Evolutionary conservation across 2,888 invertebrate species (phyloP).

Genomic region (Meta bourneti): DNA sequence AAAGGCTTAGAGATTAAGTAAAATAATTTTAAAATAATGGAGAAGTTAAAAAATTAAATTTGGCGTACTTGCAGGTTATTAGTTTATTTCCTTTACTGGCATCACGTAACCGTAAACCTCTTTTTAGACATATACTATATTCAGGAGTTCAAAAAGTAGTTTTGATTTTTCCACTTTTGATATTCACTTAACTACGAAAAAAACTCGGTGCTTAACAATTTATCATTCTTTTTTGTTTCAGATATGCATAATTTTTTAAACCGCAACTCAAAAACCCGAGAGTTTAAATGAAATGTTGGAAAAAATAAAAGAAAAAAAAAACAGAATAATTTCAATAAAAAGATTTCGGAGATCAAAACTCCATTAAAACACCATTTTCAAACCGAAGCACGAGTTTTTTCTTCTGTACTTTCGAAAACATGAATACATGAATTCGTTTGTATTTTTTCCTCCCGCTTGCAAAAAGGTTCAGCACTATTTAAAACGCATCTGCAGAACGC

Average conservation of each 20-base stretch:
- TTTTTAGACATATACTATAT: neutral
- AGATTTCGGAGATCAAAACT: slow-evolving; percentile 48
- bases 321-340: slow-evolving; percentile 34
- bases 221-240: neutral
- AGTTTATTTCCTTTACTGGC: neutral
- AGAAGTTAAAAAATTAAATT: neutral
- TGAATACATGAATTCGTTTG: neutral
- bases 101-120: too few species aligned
- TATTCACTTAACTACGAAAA: neutral
- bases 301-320: slow-evolving; percentile 23
- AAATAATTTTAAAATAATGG: neutral
- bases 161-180: neutral
- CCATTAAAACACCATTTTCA: slow-evolving; percentile 51
- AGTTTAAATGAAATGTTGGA: neutral
- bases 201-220: neutral
- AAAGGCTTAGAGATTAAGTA: neutral
- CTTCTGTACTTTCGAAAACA: slow-evolving; percentile 13
- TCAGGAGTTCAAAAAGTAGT: neutral
- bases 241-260: neutral
- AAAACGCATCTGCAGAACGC: neutral
- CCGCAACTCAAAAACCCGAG: neutral
- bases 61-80: neutral
- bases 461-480: neutral
- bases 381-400: slow-evolving; percentile 37
- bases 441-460: neutral